Conservation (phyloP, 2,797 vertebrate species). For the Sebastes hopkinsi region DNA sequence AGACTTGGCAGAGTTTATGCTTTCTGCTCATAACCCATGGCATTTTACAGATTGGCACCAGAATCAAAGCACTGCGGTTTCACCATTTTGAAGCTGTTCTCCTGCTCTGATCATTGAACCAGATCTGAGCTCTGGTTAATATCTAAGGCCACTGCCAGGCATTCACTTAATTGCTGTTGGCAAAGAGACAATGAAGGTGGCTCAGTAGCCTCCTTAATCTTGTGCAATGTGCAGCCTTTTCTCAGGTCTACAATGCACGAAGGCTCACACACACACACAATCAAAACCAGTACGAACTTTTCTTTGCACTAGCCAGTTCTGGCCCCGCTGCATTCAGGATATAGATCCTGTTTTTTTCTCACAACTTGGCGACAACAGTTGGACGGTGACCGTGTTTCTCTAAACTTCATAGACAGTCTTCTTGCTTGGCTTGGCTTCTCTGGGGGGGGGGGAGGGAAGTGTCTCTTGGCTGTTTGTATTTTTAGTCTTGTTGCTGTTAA, state of each 20-base stretch:
- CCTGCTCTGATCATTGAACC: conserved; percentile 37
- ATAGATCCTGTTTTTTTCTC: neutral
- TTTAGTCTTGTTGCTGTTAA: conserved; percentile 63
- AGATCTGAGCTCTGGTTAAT: conserved; percentile 51
- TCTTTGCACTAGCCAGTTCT: neutral
- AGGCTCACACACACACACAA: neutral
- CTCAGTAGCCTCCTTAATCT: conserved; percentile 27
- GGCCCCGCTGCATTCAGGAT: neutral
- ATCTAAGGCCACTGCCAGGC: conserved; percentile 48
- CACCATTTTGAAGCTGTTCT: conserved; percentile 37
- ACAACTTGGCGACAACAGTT: neutral
- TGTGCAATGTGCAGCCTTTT: conserved; percentile 18
- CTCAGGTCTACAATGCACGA: conserved; percentile 5
- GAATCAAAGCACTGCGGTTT: conserved; percentile 51
- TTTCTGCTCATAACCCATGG: conserved; percentile 44
- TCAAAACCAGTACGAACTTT: neutral
- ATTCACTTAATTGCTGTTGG: conserved; percentile 49
- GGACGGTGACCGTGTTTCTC: conserved; percentile 30
- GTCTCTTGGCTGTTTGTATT: conserved; percentile 72
- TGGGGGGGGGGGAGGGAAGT: conserved; percentile 22
- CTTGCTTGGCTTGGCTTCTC: conserved; percentile 34
- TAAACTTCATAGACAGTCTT: conserved; percentile 33
- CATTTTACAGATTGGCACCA: conserved; percentile 48
- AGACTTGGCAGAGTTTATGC: conserved; percentile 35
- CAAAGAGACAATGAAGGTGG: conserved; percentile 27